Evolutionary conservation across 2,113 vertebrate genomes (phyloP).

Genomic region (Jacana jacana): DNA sequence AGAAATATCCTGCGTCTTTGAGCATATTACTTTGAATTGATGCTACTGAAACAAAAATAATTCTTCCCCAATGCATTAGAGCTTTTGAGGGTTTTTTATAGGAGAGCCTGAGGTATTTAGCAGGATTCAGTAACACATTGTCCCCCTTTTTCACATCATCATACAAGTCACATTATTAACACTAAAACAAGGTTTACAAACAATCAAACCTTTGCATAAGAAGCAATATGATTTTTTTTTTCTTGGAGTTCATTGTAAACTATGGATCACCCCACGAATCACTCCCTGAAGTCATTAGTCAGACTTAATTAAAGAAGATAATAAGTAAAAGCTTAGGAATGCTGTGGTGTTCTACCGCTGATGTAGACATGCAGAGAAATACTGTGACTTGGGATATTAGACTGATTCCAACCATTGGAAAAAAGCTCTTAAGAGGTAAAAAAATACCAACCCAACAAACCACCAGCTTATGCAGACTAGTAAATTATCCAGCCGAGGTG

Average conservation of each 20-base stretch:
- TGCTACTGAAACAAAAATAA: neutral
- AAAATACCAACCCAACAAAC: neutral
- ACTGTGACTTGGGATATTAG: neutral
- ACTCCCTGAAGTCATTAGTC: neutral
- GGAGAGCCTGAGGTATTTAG: neutral
- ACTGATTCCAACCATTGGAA: neutral
- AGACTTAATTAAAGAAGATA: neutral
- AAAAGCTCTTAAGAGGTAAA: neutral
- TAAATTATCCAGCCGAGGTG: neutral
- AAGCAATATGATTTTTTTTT: neutral
- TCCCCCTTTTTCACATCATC: neutral
- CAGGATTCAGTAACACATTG: neutral
- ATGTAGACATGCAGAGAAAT: neutral
- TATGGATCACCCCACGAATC: neutral
- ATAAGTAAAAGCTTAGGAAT: neutral
- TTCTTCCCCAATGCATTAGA: neutral
- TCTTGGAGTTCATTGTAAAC: neutral
- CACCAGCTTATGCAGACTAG: neutral
- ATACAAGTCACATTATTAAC: neutral
- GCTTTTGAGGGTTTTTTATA: neutral
- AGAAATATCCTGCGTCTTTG: conserved; percentile 2
- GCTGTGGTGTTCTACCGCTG: neutral
- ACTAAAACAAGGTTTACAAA: neutral
- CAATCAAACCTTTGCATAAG: neutral
- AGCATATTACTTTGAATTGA: neutral